These are phyloP conservation scores for Scopus umbretta DNA, from an alignment of 2,113 vertebrate genomes.

Conservation along the genomic window DNA sequence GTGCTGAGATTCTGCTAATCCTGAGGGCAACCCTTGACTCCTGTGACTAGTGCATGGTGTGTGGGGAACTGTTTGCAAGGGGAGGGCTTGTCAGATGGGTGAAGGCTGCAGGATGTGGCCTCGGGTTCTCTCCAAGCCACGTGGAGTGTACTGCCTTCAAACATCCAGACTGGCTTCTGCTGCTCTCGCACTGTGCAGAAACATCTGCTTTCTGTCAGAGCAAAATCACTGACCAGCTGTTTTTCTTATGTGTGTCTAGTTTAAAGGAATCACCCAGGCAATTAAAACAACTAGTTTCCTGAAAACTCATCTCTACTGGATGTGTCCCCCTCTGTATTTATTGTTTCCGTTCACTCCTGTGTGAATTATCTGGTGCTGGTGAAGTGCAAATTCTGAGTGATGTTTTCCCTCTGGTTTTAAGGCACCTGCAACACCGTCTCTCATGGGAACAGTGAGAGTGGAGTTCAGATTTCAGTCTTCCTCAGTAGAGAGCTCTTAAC, in stretches of 20 bases:
- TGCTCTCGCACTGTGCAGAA: background rate
- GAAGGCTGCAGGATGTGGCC: background rate
- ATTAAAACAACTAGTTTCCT: background rate
- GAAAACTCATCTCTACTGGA: background rate
- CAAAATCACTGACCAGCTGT: background rate
- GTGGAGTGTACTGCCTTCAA: background rate
- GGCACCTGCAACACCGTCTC: background rate
- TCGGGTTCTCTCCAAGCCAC: slow-evolving; percentile 29
- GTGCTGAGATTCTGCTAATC: slow-evolving; percentile 11
- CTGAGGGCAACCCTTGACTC: background rate
- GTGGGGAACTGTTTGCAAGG: background rate
- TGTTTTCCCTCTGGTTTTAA: background rate
- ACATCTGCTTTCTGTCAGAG: slow-evolving; percentile 40
- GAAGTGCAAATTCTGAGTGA: background rate
- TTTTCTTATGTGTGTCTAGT: background rate
- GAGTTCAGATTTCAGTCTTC: background rate
- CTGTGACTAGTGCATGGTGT: background rate
- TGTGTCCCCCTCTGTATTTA: background rate
- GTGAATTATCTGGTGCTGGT: background rate
- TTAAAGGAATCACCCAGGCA: background rate
- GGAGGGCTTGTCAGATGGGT: background rate
- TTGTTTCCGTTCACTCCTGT: background rate
- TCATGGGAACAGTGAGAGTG: background rate
- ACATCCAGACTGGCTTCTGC: background rate
- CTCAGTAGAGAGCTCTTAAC: background rate